phyloP scores from a whole-genome alignment of 2,797 vertebrate genomes.

The Furcifer pardalis region DNA sequence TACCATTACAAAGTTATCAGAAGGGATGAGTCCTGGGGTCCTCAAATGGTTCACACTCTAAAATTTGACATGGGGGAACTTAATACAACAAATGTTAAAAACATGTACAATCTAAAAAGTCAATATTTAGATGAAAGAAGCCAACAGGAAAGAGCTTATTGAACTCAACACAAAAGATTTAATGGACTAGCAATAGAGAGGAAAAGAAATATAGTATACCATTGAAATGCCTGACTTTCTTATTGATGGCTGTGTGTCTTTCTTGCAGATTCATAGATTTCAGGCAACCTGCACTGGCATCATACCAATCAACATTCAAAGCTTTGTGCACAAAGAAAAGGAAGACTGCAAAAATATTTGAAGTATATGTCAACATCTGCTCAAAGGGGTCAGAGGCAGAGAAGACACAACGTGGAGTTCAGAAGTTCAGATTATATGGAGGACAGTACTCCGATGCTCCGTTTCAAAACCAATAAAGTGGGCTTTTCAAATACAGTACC shows the following conservation, averaged over 20 bases:
- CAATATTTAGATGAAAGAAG: not conserved
- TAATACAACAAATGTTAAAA: not conserved
- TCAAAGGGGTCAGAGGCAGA: not conserved
- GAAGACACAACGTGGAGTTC: not conserved
- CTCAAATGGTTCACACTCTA: not conserved
- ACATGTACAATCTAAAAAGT: not conserved
- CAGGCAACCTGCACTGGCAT: not conserved
- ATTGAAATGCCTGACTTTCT: not conserved
- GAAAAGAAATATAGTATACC: not conserved
- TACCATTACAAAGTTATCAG: too few relatives aligned
- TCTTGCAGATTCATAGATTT: not conserved
- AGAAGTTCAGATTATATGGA: not conserved
- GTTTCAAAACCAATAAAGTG: slow-evolving; percentile 7
- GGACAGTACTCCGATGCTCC: not conserved
- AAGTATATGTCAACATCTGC: not conserved
- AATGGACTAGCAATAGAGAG: not conserved
- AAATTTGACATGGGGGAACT: not conserved
- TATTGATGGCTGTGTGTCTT: not conserved
- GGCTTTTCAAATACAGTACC: not conserved
- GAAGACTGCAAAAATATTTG: not conserved
- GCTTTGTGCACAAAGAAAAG: not conserved
- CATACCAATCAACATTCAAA: not conserved
- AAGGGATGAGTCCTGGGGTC: not conserved
- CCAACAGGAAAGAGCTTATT: not conserved
- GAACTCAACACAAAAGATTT: not conserved